Conservation (phyloP, 2,888 invertebrate genomes). For the Stomorhina lunata region DNA sequence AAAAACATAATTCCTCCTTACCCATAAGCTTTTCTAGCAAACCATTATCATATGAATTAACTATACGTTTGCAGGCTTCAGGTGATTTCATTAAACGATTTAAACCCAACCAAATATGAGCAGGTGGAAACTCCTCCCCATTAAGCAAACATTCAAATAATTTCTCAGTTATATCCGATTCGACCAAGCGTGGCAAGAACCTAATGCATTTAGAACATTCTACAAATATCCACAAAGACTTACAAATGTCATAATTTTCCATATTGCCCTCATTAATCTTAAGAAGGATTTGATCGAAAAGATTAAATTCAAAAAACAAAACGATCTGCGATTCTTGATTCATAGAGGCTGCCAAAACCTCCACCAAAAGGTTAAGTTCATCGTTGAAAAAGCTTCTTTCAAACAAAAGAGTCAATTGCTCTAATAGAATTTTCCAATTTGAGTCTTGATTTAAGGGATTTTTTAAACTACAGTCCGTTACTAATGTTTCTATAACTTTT, state of each 20-base stretch:
- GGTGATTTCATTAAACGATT: slow-evolving; percentile 71
- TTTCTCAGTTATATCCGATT: slow-evolving; percentile 68
- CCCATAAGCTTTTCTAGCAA: slow-evolving; percentile 66
- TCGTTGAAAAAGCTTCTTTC: slow-evolving; percentile 66
- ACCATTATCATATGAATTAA: slow-evolving; percentile 66
- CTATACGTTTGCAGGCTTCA: slow-evolving; percentile 68
- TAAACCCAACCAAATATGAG: slow-evolving; percentile 70
- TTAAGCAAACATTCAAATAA: slow-evolving; percentile 71
- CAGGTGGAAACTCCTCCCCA: slow-evolving; percentile 60
- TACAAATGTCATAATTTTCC: slow-evolving; percentile 65
- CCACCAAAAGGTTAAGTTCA: slow-evolving; percentile 70
- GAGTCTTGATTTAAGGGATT: slow-evolving; percentile 67
- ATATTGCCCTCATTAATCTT: slow-evolving; percentile 62
- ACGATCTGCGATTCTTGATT: slow-evolving; percentile 72
- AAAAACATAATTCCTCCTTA: slow-evolving; percentile 16
- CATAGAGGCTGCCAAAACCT: slow-evolving; percentile 72
- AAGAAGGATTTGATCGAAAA: slow-evolving; percentile 72
- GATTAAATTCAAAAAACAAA: slow-evolving; percentile 74
- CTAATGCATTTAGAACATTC: slow-evolving; percentile 71
- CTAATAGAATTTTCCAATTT: slow-evolving; percentile 68
- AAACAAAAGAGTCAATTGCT: slow-evolving; percentile 72
- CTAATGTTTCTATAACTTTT: slow-evolving; percentile 70
- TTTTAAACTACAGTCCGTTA: slow-evolving; percentile 69
- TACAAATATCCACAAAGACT: slow-evolving; percentile 71
- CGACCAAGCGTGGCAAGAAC: slow-evolving; percentile 70